Evolutionary conservation across 2,797 vertebrate species (phyloP).

Genomic region (Diglossa cyanea): DNA sequence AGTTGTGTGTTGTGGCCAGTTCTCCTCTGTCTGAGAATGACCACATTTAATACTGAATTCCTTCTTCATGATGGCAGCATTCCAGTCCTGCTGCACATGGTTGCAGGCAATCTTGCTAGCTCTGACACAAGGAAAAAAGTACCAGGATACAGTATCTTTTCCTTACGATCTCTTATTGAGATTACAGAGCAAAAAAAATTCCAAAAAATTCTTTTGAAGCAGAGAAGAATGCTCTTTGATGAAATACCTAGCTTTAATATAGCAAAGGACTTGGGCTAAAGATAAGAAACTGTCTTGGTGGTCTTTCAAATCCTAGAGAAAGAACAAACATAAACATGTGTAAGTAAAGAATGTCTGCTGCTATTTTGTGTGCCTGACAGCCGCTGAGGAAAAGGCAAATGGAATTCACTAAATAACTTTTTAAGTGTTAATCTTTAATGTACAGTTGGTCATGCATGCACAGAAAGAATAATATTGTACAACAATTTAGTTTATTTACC

Average conservation of each 20-base stretch:
- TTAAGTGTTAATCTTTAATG: not conserved
- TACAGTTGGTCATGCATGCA: not conserved
- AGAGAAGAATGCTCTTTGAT: not conserved
- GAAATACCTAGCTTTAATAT: not conserved
- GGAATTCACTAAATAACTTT: not conserved
- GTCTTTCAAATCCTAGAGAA: not conserved
- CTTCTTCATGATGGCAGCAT: not conserved
- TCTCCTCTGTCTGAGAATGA: not conserved
- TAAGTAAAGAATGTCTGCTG: not conserved
- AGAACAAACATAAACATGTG: not conserved
- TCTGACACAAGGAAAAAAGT: not conserved
- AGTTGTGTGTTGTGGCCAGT: not conserved
- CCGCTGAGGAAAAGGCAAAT: not conserved
- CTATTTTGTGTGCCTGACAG: not conserved
- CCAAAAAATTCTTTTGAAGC: not conserved
- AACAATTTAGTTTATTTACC: not conserved
- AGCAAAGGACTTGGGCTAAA: not conserved
- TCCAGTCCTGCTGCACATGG: fast-evolving
- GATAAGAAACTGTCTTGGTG: not conserved
- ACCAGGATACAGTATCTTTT: not conserved
- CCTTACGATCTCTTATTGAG: not conserved
- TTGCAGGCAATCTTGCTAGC: fast-evolving
- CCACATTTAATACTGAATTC: not conserved
- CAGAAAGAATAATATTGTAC: not conserved
- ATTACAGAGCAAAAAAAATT: not conserved